Conservation (phyloP, 2,888 invertebrate genomes). For the Trissolcus brochymenae region DNA sequence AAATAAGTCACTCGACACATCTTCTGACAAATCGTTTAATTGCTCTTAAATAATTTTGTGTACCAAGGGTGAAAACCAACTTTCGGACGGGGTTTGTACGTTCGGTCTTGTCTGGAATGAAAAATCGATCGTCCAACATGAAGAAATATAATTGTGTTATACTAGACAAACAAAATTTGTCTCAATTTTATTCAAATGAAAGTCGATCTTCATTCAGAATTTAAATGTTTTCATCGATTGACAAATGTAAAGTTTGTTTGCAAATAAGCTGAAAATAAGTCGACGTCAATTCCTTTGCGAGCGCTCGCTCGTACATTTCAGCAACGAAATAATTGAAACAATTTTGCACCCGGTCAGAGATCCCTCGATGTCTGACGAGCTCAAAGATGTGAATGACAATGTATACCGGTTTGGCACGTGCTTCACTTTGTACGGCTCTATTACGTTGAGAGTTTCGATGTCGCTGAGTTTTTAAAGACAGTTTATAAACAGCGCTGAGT, state of each 20-base stretch:
- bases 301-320: too few species aligned
- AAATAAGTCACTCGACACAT: constrained; percentile 22
- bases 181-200: too few species aligned
- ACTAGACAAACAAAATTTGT: too few species aligned
- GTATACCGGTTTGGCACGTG: constrained; percentile 58
- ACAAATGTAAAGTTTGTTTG: too few species aligned
- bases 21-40: constrained; percentile 14
- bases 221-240: too few species aligned
- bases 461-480: constrained; percentile 41
- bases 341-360: constrained; percentile 5
- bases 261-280: too few species aligned
- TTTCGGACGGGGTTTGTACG: neutral
- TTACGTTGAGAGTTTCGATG: constrained; percentile 32
- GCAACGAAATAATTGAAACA: too few species aligned
- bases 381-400: constrained; percentile 55
- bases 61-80: neutral
- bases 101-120: neutral
- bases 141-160: too few species aligned
- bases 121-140: neutral
- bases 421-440: constrained; percentile 45
- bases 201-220: too few species aligned
- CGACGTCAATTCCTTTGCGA: too few species aligned
- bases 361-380: constrained; percentile 43
- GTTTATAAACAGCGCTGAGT: constrained; percentile 50
- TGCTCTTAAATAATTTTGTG: neutral